Percentiles rank a stretch among this genome's conserved stretches.
These are phyloP conservation scores for Strigamia crassipes DNA, from an alignment of 2,888 invertebrate genomes.

Conservation along the genomic window DNA sequence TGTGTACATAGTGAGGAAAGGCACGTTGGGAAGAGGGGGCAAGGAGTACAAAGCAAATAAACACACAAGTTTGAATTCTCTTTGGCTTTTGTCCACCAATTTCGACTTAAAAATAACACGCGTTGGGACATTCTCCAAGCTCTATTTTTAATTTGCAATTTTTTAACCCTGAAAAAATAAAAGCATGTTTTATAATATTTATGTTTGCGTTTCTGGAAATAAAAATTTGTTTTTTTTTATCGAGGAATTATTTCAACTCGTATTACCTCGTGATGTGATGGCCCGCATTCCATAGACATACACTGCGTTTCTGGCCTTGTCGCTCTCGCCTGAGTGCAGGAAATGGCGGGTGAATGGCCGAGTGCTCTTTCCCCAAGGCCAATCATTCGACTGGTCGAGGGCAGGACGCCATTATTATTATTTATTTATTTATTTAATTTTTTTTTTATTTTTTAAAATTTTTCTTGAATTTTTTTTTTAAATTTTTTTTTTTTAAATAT, in stretches of 20 bases:
- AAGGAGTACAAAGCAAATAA: not conserved
- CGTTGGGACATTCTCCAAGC: not conserved
- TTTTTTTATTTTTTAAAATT: not conserved
- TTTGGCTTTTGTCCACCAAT: not conserved
- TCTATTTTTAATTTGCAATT: not conserved
- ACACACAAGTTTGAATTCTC: not conserved
- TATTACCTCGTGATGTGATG: not conserved
- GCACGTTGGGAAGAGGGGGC: not conserved
- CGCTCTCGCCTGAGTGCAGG: not conserved
- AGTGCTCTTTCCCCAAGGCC: not conserved
- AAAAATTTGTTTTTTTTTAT: not conserved
- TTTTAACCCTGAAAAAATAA: not conserved
- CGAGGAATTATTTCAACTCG: not conserved
- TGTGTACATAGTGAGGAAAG: not conserved
- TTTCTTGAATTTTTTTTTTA: not conserved
- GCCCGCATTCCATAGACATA: not conserved
- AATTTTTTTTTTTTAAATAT: not conserved
- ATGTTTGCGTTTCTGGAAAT: not conserved
- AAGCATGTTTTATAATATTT: too few species aligned
- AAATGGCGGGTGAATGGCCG: not conserved
- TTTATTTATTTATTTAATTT: not conserved
- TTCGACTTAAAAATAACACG: not conserved
- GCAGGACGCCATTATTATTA: not conserved
- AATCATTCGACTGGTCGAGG: not conserved
- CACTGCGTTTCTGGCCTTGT: not conserved